Evolutionary conservation across 2,888 invertebrate genomes (phyloP).

Genomic region (Iphiclides podalirius): DNA sequence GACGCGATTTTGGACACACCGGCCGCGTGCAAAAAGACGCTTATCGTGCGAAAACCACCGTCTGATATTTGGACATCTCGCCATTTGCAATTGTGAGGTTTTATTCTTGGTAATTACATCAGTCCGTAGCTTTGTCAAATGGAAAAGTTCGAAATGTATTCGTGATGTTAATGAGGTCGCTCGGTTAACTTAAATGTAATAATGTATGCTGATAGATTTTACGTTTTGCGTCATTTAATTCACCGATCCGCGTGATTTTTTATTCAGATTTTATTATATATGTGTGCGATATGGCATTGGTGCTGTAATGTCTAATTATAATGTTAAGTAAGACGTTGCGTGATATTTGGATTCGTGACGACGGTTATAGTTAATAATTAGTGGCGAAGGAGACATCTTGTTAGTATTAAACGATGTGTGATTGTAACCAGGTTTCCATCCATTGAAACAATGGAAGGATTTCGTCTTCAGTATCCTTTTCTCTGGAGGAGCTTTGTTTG

Average conservation of each 20-base stretch:
- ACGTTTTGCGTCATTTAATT: slow-evolving; percentile 12
- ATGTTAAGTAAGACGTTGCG: neutral
- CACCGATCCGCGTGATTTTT: neutral
- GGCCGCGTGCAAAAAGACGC: neutral
- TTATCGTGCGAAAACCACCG: neutral
- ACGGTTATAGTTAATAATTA: neutral
- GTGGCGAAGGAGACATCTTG: neutral
- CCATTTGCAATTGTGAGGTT: slow-evolving; percentile 28
- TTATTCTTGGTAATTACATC: slow-evolving; percentile 36
- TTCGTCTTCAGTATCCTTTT: too few species aligned
- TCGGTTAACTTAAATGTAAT: slow-evolving; percentile 14
- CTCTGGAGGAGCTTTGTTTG: too few species aligned
- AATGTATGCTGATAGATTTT: slow-evolving; percentile 21
- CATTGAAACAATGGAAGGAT: too few species aligned
- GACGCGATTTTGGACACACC: slow-evolving; percentile 19
- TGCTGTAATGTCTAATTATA: slow-evolving; percentile 8
- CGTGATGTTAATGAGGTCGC: slow-evolving; percentile 18
- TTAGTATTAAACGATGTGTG: too few species aligned
- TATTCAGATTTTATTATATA: slow-evolving; percentile 5
- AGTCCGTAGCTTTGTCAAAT: slow-evolving; percentile 25
- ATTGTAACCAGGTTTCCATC: too few species aligned
- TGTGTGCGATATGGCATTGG: neutral
- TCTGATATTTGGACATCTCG: slow-evolving; percentile 12
- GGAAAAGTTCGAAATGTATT: slow-evolving; percentile 23
- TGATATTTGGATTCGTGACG: neutral